Conservation (phyloP, 2,888 invertebrate genomes). For the Campopleginae sp. region DNA sequence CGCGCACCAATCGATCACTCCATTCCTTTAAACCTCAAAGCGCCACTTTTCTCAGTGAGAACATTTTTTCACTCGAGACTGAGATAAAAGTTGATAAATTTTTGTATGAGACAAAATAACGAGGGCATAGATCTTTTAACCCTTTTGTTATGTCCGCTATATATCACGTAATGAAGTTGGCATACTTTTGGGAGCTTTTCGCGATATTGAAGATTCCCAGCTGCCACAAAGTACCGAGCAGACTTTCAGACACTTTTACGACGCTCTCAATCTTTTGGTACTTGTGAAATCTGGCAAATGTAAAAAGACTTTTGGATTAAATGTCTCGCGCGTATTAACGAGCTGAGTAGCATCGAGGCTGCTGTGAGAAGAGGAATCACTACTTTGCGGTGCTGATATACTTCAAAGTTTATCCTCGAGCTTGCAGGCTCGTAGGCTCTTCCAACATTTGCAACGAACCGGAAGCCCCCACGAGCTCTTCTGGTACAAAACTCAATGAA, state of each 20-base stretch:
- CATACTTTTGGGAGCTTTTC: not conserved
- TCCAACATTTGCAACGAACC: not conserved
- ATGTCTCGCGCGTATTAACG: not conserved
- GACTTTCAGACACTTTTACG: conserved; percentile 6
- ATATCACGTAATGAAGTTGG: not conserved
- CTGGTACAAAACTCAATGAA: not conserved
- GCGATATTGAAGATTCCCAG: not conserved
- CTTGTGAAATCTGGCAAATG: not conserved
- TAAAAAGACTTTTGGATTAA: not conserved
- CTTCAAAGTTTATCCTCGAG: not conserved
- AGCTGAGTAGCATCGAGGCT: not conserved
- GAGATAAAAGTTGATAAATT: not conserved
- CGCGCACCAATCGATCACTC: not conserved
- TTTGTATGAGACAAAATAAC: not conserved
- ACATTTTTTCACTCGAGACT: not conserved
- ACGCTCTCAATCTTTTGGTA: conserved; percentile 3
- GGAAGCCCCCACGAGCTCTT: not conserved
- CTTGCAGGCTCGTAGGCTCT: not conserved
- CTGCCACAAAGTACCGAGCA: not conserved
- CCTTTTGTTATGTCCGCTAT: not conserved
- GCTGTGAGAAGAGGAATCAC: not conserved
- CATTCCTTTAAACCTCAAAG: not conserved
- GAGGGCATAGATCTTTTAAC: not conserved
- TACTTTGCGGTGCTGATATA: not conserved
- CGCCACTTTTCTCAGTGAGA: not conserved